Evolutionary conservation across 2,113 vertebrate genomes (phyloP), one percentile per base, ranked within the genome.

Genomic region (Agelaius phoeniceus): DNA sequence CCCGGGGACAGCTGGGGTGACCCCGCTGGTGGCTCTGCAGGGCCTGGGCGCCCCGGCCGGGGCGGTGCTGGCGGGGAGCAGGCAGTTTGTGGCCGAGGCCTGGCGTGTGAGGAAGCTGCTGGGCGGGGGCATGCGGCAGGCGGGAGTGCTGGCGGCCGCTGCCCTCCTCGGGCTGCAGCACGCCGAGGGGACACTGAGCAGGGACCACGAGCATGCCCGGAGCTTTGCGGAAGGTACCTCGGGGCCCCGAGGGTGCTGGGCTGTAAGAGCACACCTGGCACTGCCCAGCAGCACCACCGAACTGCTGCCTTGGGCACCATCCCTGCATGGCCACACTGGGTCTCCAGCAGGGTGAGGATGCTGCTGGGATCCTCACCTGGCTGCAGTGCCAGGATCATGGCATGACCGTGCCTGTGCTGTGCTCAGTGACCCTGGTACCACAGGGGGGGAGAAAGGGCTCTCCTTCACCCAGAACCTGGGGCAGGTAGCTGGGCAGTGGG

Each of bases 111-210:
- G 98, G 89, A 99, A 99, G 93, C 97, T 98, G 28, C 97, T 99
- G 72, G 98, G 99, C 0, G 98, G 99, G 5, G 98, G 98, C 15
- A 97, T 98, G 98, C 93, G 98, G 31, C 99, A 99, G 95, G 96
- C 93, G 0, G 98, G 99, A 2, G 96, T 99, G 33, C 92, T 99
- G 85, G 99, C 98, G 2, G 98, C 98, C 0, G 98, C 99, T 13
- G 99, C 98, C 26, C 95, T 82, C 41, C 30, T 98, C 2, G 97
- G 98, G 39, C 96, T 99, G 85, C 94, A 94, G 23, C 97, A 76
- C 1, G 97, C 97, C 2, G 95, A 97, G 30, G 73, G 26, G 6
- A 97, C 87, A 2, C 87, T 99, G 92, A 71, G 48, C 61, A 97
- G 97, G 28, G 99, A 99, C 97, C 99, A 99, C 2, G 10, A 22